A percentile compares a stretch with the other conserved stretches of the same genome.
phyloP scores from a whole-genome alignment of 2,113 vertebrate species.

The Phalacrocorax pelagicus region DNA sequence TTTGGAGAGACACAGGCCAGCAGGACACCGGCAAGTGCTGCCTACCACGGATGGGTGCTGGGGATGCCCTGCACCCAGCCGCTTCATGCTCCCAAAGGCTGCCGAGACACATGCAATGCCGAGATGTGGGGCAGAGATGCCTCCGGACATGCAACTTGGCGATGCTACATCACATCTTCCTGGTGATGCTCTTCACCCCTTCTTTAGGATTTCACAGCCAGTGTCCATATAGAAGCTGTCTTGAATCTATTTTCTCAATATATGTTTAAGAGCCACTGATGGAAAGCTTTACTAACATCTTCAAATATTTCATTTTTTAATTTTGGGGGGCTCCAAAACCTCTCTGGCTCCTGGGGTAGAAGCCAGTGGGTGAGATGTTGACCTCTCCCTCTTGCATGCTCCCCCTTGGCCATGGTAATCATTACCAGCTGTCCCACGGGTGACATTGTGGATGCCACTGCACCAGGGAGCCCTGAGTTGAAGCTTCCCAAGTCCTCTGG shows the following conservation, averaged over 20 bases:
- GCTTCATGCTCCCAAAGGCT: fast-evolving
- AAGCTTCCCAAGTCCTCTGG: neutral
- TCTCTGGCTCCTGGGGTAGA: neutral
- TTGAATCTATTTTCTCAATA: neutral
- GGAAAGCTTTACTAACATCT: neutral
- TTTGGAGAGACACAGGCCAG: neutral
- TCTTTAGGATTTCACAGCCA: neutral
- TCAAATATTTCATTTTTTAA: neutral
- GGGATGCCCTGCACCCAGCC: neutral
- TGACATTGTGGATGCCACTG: neutral
- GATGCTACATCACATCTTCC: neutral
- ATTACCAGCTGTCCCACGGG: neutral
- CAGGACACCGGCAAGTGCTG: fast-evolving
- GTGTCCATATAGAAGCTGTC: neutral
- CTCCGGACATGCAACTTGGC: fast-evolving
- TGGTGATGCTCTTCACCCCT: fast-evolving
- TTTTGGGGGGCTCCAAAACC: neutral
- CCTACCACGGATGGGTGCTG: fast-evolving
- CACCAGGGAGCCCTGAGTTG: neutral
- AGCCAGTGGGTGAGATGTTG: neutral
- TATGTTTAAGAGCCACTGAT: neutral
- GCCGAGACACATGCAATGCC: fast-evolving
- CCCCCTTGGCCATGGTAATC: neutral
- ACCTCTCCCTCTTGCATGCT: neutral
- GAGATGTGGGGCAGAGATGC: fast-evolving